Percentiles rank a stretch among this genome's conserved stretches.
phyloP scores from a whole-genome alignment of 2,797 vertebrate species.

The Danio choprae region DNA sequence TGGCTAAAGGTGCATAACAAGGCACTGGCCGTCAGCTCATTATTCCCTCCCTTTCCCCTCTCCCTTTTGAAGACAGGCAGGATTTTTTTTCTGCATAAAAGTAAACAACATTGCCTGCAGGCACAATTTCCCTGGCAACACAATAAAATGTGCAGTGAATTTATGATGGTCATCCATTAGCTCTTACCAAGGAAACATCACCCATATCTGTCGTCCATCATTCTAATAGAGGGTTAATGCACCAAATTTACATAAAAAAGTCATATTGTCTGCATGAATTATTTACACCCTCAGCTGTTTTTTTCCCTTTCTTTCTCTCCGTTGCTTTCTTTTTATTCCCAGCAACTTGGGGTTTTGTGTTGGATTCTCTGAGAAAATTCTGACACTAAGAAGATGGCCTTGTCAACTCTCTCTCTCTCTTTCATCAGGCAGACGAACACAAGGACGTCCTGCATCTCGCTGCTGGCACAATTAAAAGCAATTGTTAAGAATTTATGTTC shows the following conservation, averaged over 20 bases:
- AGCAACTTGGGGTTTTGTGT: slow-evolving; percentile 88
- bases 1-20: slow-evolving; percentile 79
- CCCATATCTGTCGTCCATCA: slow-evolving; percentile 99
- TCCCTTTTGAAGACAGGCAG: slow-evolving; percentile 90
- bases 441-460: slow-evolving; percentile 38
- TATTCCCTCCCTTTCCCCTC: slow-evolving; percentile 80
- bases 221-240: slow-evolving; percentile 99
- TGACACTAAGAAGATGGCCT: slow-evolving; percentile 90
- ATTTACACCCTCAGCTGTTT: slow-evolving; percentile 99
- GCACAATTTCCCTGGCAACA: slow-evolving; percentile 99
- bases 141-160: slow-evolving; percentile 99
- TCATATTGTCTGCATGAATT: slow-evolving; percentile 99
- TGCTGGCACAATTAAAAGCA: slow-evolving; percentile 61
- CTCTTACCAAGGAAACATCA: slow-evolving; percentile 99
- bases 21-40: slow-evolving; percentile 77
- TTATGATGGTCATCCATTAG: slow-evolving; percentile 99
- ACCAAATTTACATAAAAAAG: slow-evolving; percentile 99
- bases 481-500: slow-evolving; percentile 43
- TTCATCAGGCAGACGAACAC: slow-evolving; percentile 37
- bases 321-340: slow-evolving; percentile 47
- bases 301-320: slow-evolving; percentile 73
- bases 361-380: slow-evolving; percentile 93
- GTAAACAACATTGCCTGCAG: slow-evolving; percentile 99
- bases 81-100: slow-evolving; percentile 97
- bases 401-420: slow-evolving; percentile 56